Conservation (phyloP, 2,113 vertebrate species). For the Murina feae region DNA sequence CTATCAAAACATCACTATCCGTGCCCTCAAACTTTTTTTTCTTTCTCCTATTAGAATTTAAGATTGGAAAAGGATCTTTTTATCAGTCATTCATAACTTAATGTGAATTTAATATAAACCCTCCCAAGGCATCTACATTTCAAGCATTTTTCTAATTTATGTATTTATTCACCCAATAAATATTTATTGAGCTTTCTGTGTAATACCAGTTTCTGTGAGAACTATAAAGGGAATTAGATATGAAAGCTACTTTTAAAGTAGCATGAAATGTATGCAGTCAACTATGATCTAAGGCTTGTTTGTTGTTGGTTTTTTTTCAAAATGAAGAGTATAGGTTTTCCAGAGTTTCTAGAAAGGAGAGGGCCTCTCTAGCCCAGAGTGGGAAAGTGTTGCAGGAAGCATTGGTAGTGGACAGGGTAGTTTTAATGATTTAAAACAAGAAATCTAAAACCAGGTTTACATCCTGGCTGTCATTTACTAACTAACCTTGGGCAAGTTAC, state of each 20-base stretch:
- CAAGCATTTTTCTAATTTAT: slow-evolving; percentile 26
- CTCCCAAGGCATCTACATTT: slow-evolving; percentile 11
- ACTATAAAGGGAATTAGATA: not conserved
- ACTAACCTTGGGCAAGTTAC: not conserved
- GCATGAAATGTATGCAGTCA: not conserved
- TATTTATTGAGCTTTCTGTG: not conserved
- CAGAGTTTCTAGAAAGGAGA: not conserved
- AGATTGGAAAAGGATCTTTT: not conserved
- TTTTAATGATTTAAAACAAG: not conserved
- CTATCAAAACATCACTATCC: not conserved
- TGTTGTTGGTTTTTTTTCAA: not conserved
- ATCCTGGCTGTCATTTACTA: not conserved
- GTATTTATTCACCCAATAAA: not conserved
- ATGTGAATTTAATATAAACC: not conserved
- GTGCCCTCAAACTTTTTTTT: not conserved
- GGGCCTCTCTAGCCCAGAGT: not conserved
- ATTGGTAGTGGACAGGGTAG: not conserved
- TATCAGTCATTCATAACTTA: not conserved
- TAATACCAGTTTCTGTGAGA: not conserved
- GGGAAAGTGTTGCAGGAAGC: not conserved
- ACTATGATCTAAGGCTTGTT: not conserved
- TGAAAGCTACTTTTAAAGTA: slow-evolving; percentile 4
- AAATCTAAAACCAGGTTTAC: not conserved
- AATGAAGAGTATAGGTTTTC: not conserved
- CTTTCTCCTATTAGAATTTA: not conserved